phyloP scores from a whole-genome alignment of 2,888 invertebrate species.

The Apodemia zela region DNA sequence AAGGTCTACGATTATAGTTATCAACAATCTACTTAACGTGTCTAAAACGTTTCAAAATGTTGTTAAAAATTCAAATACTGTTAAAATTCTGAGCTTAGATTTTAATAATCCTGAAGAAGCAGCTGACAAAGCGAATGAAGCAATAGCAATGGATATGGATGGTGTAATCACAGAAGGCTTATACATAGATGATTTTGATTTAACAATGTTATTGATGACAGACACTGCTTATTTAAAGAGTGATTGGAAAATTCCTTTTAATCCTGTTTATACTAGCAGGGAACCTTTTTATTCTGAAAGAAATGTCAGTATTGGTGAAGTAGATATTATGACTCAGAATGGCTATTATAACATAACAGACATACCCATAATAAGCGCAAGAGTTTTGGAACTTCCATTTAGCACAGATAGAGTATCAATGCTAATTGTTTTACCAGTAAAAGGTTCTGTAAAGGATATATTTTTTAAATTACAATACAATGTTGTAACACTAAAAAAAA shows the following conservation, averaged over 20 bases:
- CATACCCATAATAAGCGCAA: slow-evolving; percentile 42
- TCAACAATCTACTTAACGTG: slow-evolving; percentile 46
- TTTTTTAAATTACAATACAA: slow-evolving; percentile 43
- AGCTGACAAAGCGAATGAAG: slow-evolving; percentile 41
- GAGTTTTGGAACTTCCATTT: slow-evolving; percentile 51
- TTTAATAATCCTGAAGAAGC: slow-evolving; percentile 42
- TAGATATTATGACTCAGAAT: slow-evolving; percentile 55
- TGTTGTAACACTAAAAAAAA: slow-evolving; percentile 42
- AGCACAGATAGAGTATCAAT: slow-evolving; percentile 42
- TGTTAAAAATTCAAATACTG: slow-evolving; percentile 40
- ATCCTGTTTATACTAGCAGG: slow-evolving; percentile 37
- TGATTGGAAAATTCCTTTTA: slow-evolving; percentile 52
- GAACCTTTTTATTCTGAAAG: slow-evolving; percentile 42
- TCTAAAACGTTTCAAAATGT: slow-evolving; percentile 43
- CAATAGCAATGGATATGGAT: slow-evolving; percentile 39
- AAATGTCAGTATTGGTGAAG: slow-evolving; percentile 38
- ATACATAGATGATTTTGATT: slow-evolving; percentile 47
- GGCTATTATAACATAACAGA: slow-evolving; percentile 47
- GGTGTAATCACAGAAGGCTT: slow-evolving; percentile 40
- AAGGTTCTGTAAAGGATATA: slow-evolving; percentile 42
- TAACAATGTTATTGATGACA: slow-evolving; percentile 44
- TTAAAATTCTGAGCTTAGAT: slow-evolving; percentile 44
- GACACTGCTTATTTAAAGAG: slow-evolving; percentile 51
- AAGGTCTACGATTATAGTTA: slow-evolving; percentile 44
- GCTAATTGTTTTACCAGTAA: slow-evolving; percentile 50